Evolutionary conservation across 2,797 vertebrate genomes (phyloP).

Genomic region (Sarcoramphus papa): DNA sequence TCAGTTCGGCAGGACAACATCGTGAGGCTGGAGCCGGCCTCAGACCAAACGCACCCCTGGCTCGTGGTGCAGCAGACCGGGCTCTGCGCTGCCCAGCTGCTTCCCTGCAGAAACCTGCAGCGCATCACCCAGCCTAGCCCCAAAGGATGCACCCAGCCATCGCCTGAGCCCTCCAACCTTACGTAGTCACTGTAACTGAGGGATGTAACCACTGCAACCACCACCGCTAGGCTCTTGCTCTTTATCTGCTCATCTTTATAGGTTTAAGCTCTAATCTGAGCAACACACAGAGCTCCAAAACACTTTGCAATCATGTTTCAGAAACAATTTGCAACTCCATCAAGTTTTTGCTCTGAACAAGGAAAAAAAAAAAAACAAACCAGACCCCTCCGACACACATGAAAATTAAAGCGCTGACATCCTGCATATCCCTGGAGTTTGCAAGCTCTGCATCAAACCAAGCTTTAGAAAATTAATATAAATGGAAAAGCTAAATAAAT

Average conservation of each 20-base stretch:
- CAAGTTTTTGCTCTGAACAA: not conserved
- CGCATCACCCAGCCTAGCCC: not conserved
- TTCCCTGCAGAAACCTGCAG: not conserved
- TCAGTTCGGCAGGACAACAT: accelerated
- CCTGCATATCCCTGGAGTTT: not conserved
- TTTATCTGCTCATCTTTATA: not conserved
- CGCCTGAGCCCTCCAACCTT: not conserved
- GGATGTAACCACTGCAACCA: not conserved
- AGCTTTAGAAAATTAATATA: not conserved
- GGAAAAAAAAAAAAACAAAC: no score
- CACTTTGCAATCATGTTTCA: not conserved
- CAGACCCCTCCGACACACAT: not conserved
- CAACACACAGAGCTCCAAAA: not conserved
- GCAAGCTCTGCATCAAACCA: not conserved
- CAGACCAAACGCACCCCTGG: accelerated
- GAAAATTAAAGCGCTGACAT: not conserved
- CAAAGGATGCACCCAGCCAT: not conserved
- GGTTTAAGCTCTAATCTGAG: not conserved
- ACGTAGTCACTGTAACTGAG: accelerated
- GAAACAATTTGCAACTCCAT: not conserved
- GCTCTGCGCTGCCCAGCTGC: not conserved
- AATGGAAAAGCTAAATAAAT: not conserved
- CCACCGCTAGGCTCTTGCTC: not conserved
- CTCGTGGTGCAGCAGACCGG: accelerated
- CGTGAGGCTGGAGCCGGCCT: accelerated